Base-by-base conservation (phyloP, 2,113 vertebrate species). In the Baryphthengus martii region DNA sequence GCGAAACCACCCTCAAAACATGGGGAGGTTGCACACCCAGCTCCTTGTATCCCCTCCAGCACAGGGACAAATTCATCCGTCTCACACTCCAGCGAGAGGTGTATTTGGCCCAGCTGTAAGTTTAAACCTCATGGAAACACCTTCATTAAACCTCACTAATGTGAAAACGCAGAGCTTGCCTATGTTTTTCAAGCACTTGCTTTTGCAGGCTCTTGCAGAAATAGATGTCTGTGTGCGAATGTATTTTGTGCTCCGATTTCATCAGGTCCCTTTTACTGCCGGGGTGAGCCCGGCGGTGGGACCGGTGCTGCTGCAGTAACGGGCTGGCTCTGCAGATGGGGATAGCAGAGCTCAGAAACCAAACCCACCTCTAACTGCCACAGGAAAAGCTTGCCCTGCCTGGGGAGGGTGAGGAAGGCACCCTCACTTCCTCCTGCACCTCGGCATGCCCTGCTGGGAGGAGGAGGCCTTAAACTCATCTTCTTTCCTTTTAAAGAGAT, bases 321-420 rank as follows among this genome's bases (percentile, higher is more conserved):
- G 0, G 86, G 52, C 90, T 59, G 61, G 93, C 93, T 96, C 93
- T 96, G 95, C 96, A 97, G 93, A 95, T 96, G 95, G 96, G 68
- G 95, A 88, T 95, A 97, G 95, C 78, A 94, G 95, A 95, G 95
- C 94, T 96, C 73, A 12, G 90, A 97, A 96, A 89, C 55, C 42
- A 92, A 82, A 65, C 45, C 11, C 5, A 0, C 44, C 66, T 91
- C 74, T 66, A 53, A n/a, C 29, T 68, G 70, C 58, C 58, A n/a
- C 62, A 80, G 78, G 7, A 39, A 89, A 86, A 73, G 9, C 68
- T n/a, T 77, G 14, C 11, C 26, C 52, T 75, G 70, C 52, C 49
- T 70, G 61, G 47, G 68, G 33, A 78, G 31, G 24, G 14, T 56
- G 72, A 63, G 55, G 53, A 80, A 58, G 47, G 72, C 26, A 75